phyloP scores from a whole-genome alignment of 2,888 invertebrate species.

The Drosophila nr. perissopoda region DNA sequence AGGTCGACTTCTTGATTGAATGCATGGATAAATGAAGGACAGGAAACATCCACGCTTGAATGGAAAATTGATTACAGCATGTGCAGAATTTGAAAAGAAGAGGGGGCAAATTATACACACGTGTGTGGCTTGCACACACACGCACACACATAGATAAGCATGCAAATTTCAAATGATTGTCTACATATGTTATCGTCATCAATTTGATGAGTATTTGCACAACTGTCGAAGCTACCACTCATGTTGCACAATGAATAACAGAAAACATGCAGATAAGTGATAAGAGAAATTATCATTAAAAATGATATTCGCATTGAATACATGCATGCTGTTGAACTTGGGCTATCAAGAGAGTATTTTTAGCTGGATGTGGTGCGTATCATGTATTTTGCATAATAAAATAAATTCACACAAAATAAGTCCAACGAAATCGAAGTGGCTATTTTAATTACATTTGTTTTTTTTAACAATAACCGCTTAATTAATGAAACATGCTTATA shows the following conservation, averaged over 20 bases:
- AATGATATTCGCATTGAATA: background rate
- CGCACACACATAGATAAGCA: slow-evolving; percentile 38
- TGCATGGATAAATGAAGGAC: slow-evolving; percentile 71
- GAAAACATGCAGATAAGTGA: slow-evolving; percentile 9
- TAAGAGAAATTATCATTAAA: slow-evolving; percentile 26
- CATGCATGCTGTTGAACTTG: slow-evolving; percentile 2
- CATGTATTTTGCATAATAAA: background rate
- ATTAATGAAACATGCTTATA: background rate
- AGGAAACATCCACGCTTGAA: slow-evolving; percentile 48
- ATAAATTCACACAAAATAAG: background rate
- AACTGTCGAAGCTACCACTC: slow-evolving; percentile 40
- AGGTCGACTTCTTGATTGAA: slow-evolving; percentile 72
- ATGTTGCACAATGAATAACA: slow-evolving; percentile 27
- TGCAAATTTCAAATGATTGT: slow-evolving; percentile 40
- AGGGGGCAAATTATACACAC: background rate
- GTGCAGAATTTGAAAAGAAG: slow-evolving; percentile 55
- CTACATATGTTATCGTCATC: slow-evolving; percentile 33
- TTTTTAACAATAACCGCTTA: background rate
- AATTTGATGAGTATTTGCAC: slow-evolving; percentile 23
- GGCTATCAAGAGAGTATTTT: slow-evolving; percentile 4
- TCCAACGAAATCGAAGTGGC: no score
- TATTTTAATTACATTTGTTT: background rate
- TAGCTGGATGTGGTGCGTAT: background rate
- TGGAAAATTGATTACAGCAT: slow-evolving; percentile 69
- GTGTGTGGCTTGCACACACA: background rate